phyloP scores from a whole-genome alignment of 2,888 invertebrate genomes.

The Lumbricus terrestris region DNA sequence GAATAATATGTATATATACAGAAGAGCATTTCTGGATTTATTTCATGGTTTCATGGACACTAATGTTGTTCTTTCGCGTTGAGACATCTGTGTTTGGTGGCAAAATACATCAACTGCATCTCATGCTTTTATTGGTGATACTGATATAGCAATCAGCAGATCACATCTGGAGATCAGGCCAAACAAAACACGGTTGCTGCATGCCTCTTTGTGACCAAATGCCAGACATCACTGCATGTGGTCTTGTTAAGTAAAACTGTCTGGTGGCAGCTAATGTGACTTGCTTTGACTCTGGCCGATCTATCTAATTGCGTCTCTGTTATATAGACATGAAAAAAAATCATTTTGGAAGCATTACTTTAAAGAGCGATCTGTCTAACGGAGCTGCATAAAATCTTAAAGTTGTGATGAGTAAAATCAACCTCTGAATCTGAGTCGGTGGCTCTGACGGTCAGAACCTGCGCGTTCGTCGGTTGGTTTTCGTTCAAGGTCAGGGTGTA shows the following conservation, averaged over 20 bases:
- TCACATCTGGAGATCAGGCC: neutral
- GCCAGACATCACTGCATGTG: neutral
- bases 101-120: too few relatives aligned
- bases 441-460: constrained; percentile 35
- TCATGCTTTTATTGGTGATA: too few relatives aligned
- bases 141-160: too few relatives aligned
- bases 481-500: constrained; percentile 36
- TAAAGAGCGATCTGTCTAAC: neutral
- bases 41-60: too few relatives aligned
- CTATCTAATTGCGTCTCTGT: neutral
- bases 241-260: neutral
- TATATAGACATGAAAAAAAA: too few relatives aligned
- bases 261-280: neutral
- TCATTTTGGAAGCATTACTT: too few relatives aligned
- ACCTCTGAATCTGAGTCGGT: constrained; percentile 34
- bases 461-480: constrained; percentile 28
- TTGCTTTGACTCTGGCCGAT: too few relatives aligned
- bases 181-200: too few relatives aligned
- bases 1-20: too few relatives aligned
- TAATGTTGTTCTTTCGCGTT: too few relatives aligned
- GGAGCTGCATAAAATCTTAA: neutral
- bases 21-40: too few relatives aligned
- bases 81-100: too few relatives aligned
- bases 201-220: neutral
- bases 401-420: neutral